Percentiles rank a stretch among this genome's conserved stretches.
These are phyloP conservation scores for Pemphigus obesinymphae DNA, from an alignment of 1,140 invertebrate genomes.

Conservation along the genomic window DNA sequence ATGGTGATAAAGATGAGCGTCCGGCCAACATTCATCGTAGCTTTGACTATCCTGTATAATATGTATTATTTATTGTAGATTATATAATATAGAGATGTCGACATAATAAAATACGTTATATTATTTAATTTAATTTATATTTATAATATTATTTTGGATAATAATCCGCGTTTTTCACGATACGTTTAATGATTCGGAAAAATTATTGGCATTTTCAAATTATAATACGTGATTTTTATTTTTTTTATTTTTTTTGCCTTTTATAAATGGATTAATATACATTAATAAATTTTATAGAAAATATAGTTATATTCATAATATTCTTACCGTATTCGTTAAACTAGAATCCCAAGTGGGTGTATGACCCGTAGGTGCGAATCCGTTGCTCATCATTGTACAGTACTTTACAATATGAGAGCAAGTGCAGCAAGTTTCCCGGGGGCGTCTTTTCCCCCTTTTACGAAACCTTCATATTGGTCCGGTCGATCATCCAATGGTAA, in stretches of 20 bases:
- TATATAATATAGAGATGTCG: too few relatives aligned
- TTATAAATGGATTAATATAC: too few relatives aligned
- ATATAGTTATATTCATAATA: too few relatives aligned
- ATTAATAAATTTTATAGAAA: too few relatives aligned
- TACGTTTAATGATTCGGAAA: too few relatives aligned
- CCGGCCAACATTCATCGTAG: slow-evolving; percentile 36
- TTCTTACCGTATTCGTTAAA: slow-evolving; percentile 24
- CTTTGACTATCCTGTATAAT: slow-evolving; percentile 31
- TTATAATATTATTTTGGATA: too few relatives aligned
- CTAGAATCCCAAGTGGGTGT: slow-evolving; percentile 22
- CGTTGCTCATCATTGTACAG: slow-evolving; percentile 34
- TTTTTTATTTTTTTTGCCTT: too few relatives aligned
- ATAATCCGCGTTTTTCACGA: too few relatives aligned
- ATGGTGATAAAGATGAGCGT: slow-evolving; percentile 18
- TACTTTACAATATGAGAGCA: not conserved
- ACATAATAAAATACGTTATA: too few relatives aligned
- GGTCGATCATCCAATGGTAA: not conserved
- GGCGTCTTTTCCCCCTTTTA: not conserved
- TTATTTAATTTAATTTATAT: too few relatives aligned
- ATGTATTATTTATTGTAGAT: not conserved
- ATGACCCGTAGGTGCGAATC: slow-evolving; percentile 15
- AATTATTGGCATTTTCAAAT: too few relatives aligned
- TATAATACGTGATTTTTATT: too few relatives aligned
- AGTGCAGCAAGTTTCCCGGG: not conserved
- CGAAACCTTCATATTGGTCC: not conserved